Evolutionary conservation across 1,140 invertebrate species (phyloP), one percentile per base, ranked within the genome.

Genomic region (Lepidurus couesii): DNA sequence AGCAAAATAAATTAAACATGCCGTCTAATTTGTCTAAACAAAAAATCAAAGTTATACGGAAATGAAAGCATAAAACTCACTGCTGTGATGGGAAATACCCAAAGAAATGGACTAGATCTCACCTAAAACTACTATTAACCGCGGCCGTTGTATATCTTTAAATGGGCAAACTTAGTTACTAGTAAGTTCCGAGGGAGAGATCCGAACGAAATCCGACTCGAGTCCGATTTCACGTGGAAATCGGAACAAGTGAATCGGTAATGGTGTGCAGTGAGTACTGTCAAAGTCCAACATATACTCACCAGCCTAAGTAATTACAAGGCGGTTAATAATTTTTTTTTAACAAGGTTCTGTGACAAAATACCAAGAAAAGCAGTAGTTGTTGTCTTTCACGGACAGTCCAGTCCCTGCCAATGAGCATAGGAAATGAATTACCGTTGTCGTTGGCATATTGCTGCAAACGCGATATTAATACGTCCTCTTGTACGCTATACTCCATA

Each of bases 261-360:
- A 86, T 42, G 91, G 93, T 16, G 90, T 90, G 86, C 95, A 97
- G 85, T 98, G 96, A 10, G 92, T 91, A 0, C 93, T 92, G 81
- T 91, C 89, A 83, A 91, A 95, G 85, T 98, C 94, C 79, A 91
- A 89, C 89, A 97, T 90, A 85, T 97, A 91, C 83, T 92, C 92
- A 34, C 86, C 87, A 75, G 92, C 89, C 91, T 93, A 82, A 80
- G 88, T 87, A 74, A 77, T 78, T 78, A 81, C 80, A 81, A 81
- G 75, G 75, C 21, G 81, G 79, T 76, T 77, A 76, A 81, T 79
- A 80, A 80, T 42, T 21, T 24, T 42, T 21, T 24, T 24, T 24
- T 24, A 24, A 24, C 24, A 24, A 24, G 24, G 24, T 24, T 24
- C 24, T 24, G 47, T 65, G 75, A 74, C 81, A 80, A 78, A 76